These are phyloP conservation scores for Corythornis madagascariensis DNA, from an alignment of 2,113 vertebrate genomes.

Conservation along the genomic window DNA sequence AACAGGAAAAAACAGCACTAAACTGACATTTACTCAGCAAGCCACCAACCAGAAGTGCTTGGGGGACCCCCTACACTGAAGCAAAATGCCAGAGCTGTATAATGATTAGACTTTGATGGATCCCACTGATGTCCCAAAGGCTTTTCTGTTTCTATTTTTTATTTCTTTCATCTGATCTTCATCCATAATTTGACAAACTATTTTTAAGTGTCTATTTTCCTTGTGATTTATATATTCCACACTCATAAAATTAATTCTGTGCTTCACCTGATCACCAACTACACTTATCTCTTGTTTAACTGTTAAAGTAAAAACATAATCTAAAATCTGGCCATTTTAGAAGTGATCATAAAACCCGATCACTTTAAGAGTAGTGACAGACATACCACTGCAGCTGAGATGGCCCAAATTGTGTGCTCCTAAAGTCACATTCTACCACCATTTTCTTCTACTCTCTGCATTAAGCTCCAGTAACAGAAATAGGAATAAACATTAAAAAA, in stretches of 20 bases:
- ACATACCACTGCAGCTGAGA: background rate
- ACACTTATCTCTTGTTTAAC: background rate
- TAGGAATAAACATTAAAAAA: background rate
- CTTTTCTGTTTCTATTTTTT: conserved; percentile 54
- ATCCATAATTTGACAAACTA: conserved; percentile 45
- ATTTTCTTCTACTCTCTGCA: background rate
- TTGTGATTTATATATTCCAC: conserved; percentile 29
- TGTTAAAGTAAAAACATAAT: background rate
- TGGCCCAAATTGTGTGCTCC: background rate
- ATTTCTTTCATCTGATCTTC: conserved; percentile 54
- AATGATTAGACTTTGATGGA: conserved; percentile 64
- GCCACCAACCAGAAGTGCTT: conserved; percentile 57
- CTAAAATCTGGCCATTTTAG: rapidly evolving
- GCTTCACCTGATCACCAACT: background rate
- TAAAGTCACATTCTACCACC: background rate
- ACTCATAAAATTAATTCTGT: background rate
- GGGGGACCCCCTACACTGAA: conserved; percentile 48
- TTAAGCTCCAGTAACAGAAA: background rate
- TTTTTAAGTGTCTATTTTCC: conserved; percentile 58
- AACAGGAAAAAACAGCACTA: conserved; percentile 57
- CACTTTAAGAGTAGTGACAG: background rate
- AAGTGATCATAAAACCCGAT: background rate
- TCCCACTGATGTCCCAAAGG: conserved; percentile 53
- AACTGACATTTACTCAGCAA: conserved; percentile 76
- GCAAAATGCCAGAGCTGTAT: conserved; percentile 64